Percentiles rank a stretch among this genome's conserved stretches.
phyloP scores from a whole-genome alignment of 2,888 invertebrate genomes.

The Strigamia transsilvanica region DNA sequence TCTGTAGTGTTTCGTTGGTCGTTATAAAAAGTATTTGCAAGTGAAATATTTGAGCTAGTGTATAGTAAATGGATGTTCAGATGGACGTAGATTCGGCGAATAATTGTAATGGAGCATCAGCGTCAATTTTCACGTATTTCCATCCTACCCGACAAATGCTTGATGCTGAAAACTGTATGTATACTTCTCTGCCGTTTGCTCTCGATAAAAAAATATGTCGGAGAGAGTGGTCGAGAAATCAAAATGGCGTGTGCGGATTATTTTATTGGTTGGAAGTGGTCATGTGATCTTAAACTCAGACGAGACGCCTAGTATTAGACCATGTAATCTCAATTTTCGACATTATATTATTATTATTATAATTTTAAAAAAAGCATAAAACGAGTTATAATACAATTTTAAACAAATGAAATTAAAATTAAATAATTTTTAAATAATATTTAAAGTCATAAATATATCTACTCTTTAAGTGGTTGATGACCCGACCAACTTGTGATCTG shows the following conservation, averaged over 20 bases:
- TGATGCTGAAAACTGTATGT: slow-evolving; percentile 6
- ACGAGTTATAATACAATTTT: too few species aligned
- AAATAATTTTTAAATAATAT: too few species aligned
- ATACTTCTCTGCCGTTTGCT: neutral
- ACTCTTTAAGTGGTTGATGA: too few species aligned
- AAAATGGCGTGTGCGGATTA: slow-evolving; percentile 18
- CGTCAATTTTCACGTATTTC: slow-evolving; percentile 31
- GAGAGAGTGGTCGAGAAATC: slow-evolving; percentile 26
- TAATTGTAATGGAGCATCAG: slow-evolving; percentile 29
- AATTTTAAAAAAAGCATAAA: too few species aligned
- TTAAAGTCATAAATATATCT: too few species aligned
- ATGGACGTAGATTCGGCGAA: slow-evolving; percentile 39
- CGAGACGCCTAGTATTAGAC: neutral
- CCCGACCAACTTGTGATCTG: too few species aligned
- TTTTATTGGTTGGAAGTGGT: neutral
- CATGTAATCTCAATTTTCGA: neutral
- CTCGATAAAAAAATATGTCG: neutral
- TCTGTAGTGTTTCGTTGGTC: slow-evolving; percentile 12
- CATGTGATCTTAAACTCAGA: neutral
- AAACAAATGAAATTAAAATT: too few species aligned
- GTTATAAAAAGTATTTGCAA: neutral
- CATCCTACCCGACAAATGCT: slow-evolving; percentile 2
- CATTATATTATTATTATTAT: too few species aligned
- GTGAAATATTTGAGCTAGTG: neutral
- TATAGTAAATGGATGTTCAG: slow-evolving; percentile 35